These are phyloP conservation scores for Plebejus argus DNA, from an alignment of 2,888 invertebrate genomes.

Conservation along the genomic window DNA sequence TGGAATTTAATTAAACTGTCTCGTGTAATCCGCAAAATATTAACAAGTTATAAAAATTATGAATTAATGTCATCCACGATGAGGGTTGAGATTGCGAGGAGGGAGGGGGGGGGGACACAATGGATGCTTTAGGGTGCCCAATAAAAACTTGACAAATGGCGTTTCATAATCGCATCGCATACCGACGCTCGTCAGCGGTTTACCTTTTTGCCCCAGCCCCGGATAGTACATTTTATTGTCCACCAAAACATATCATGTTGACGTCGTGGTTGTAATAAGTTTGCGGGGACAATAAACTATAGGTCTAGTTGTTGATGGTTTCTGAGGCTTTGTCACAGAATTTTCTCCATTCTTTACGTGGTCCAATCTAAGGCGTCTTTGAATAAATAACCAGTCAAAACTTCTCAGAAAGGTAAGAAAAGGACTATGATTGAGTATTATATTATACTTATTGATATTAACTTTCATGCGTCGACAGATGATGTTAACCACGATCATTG, in stretches of 20 bases:
- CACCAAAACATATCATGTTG: conserved; percentile 51
- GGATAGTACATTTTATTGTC: conserved; percentile 56
- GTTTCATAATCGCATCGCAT: conserved; percentile 78
- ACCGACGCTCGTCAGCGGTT: conserved; percentile 69
- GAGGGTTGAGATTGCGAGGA: conserved; percentile 60
- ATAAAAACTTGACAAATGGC: conserved; percentile 82
- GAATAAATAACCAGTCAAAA: too few relatives aligned
- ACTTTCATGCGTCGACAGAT: too few relatives aligned
- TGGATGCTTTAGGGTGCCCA: conserved; percentile 70
- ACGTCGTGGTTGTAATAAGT: conserved; percentile 38
- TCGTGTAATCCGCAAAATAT: conserved; percentile 47
- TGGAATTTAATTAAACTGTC: conserved; percentile 42
- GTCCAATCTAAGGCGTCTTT: too few relatives aligned
- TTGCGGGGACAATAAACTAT: neutral
- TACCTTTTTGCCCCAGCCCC: conserved; percentile 63
- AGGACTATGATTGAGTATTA: too few relatives aligned
- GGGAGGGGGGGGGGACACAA: conserved; percentile 56
- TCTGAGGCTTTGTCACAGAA: too few relatives aligned
- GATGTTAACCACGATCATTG: too few relatives aligned
- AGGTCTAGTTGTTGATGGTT: too few relatives aligned
- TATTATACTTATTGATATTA: too few relatives aligned
- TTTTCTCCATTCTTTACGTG: too few relatives aligned
- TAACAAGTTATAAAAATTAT: conserved; percentile 79
- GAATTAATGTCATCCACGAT: conserved; percentile 68
- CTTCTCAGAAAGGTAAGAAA: too few relatives aligned